Conservation (phyloP, 1,140 invertebrate species). For the Kradibia gibbosae region DNA sequence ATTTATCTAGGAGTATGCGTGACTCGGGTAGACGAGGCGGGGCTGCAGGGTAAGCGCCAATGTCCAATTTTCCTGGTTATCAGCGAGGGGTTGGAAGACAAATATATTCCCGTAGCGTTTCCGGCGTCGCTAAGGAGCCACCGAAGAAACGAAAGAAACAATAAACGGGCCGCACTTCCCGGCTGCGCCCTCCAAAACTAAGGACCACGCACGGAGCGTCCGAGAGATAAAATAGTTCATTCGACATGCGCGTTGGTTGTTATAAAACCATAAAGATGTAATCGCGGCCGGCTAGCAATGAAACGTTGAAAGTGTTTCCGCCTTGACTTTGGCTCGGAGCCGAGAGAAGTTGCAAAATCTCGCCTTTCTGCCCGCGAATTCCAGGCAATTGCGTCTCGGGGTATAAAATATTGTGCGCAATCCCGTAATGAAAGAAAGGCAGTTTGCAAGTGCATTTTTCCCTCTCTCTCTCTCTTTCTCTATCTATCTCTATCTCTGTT, state of each 20-base stretch:
- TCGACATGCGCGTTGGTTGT: constrained; percentile 37
- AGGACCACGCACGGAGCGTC: background rate
- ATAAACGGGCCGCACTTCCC: constrained; percentile 5
- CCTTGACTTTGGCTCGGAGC: constrained; percentile 52
- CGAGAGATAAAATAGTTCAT: constrained; percentile 4
- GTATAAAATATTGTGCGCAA: constrained; percentile 40
- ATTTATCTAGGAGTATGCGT: background rate
- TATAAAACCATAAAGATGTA: constrained; percentile 64
- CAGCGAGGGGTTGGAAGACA: constrained; percentile 4
- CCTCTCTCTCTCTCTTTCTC: too few species aligned
- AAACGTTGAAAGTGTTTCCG: constrained; percentile 56
- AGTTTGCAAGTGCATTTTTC: background rate
- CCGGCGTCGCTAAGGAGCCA: constrained; percentile 32
- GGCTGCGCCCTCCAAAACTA: constrained; percentile 31
- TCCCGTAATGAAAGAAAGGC: constrained; percentile 39
- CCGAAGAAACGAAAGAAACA: background rate
- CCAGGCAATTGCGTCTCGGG: constrained; percentile 44
- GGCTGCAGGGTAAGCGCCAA: background rate
- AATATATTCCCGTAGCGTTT: constrained; percentile 31
- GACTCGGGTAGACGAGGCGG: background rate
- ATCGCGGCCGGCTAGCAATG: constrained; percentile 52
- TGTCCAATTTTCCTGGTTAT: background rate
- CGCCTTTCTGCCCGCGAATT: constrained; percentile 27
- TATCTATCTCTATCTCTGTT: too few species aligned
- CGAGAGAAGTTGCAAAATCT: constrained; percentile 44